Evolutionary conservation across 2,113 vertebrate species (phyloP).

Genomic region (Micromys minutus): DNA sequence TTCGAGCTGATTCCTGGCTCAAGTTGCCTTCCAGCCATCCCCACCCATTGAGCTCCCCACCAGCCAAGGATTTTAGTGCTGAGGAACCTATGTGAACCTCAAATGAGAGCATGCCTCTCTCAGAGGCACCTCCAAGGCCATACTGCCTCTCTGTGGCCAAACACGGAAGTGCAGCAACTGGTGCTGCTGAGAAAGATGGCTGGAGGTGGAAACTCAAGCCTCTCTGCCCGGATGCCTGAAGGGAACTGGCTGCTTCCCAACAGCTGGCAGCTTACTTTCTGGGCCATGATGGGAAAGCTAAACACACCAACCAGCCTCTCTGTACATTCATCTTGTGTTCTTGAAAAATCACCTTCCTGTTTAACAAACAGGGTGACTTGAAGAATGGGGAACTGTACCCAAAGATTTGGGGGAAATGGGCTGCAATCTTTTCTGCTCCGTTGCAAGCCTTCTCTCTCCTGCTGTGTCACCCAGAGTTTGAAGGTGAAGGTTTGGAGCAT

Average conservation of each 20-base stretch:
- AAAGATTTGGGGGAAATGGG: neutral
- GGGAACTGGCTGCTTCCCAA: neutral
- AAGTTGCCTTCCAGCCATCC: neutral
- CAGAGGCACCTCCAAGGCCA: neutral
- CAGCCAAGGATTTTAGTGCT: neutral
- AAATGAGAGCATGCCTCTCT: neutral
- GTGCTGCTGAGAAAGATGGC: no score
- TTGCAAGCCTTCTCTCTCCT: neutral
- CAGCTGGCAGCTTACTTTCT: neutral
- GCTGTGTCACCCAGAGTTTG: neutral
- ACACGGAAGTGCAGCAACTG: slow-evolving; percentile 35
- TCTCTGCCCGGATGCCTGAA: neutral
- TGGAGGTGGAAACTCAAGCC: neutral
- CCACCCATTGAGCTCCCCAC: neutral
- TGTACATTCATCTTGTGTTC: neutral
- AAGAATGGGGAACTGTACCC: neutral
- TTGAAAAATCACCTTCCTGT: neutral
- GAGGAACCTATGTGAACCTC: neutral
- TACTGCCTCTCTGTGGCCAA: slow-evolving; percentile 57
- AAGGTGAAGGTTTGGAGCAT: neutral
- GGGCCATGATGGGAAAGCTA: neutral
- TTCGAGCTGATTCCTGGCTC: neutral
- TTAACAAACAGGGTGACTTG: neutral
- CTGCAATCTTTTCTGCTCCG: neutral
- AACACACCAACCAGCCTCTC: neutral